A percentile compares a stretch with the other conserved stretches of the same genome.
phyloP scores from a whole-genome alignment of 2,888 invertebrate genomes.

The Caenorhabditis becei region DNA sequence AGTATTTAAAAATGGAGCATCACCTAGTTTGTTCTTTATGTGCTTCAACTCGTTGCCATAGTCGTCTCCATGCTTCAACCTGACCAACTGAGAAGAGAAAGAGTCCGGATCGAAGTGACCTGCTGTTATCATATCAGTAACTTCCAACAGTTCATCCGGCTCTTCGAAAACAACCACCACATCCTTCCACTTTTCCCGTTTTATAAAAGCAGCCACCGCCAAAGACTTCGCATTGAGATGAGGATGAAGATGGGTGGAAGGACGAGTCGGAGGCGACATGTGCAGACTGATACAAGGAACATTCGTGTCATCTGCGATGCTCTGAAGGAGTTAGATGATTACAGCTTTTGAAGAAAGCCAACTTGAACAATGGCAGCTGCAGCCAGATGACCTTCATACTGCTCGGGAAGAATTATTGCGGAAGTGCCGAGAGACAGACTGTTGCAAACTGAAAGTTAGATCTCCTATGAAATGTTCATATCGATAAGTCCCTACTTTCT shows the following conservation, averaged over 20 bases:
- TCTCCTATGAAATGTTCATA: neutral
- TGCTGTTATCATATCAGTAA: conserved; percentile 62
- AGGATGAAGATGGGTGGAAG: conserved; percentile 49
- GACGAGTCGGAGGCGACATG: conserved; percentile 46
- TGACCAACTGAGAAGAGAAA: conserved; percentile 55
- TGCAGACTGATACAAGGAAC: conserved; percentile 49
- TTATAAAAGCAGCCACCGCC: conserved; percentile 60
- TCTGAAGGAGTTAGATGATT: conserved; percentile 18
- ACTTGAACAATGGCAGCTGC: conserved; percentile 59
- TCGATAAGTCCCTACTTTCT: conserved; percentile 25
- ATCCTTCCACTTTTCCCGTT: conserved; percentile 60
- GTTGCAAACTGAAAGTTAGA: conserved; percentile 54
- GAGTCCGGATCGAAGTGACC: conserved; percentile 59
- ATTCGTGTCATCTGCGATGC: conserved; percentile 48
- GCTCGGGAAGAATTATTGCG: conserved; percentile 51
- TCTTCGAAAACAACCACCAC: conserved; percentile 63
- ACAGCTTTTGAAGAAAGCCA: neutral
- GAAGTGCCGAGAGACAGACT: conserved; percentile 38
- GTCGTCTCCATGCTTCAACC: conserved; percentile 54
- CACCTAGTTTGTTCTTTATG: conserved; percentile 60
- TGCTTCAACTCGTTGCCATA: conserved; percentile 62
- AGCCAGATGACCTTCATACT: conserved; percentile 53
- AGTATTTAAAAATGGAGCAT: no score
- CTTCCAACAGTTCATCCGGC: conserved; percentile 48
- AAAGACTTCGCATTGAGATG: conserved; percentile 54